A percentile compares a stretch with the other conserved stretches of the same genome.
Evolutionary conservation across 2,113 vertebrate genomes (phyloP).

Genomic region (human (Homo sapiens)): GRCh38 chr16:7142501-7143000

Average conservation of each 20-base stretch:
- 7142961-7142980: slow-evolving; percentile 69
- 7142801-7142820: background rate
- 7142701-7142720: background rate
- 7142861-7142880: background rate
- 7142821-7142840: background rate
- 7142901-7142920: background rate
- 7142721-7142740: background rate
- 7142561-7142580: background rate
- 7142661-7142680: background rate
- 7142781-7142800: background rate
- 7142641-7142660: background rate
- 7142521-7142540: rapidly evolving
- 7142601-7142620: background rate
- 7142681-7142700: background rate
- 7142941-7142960: slow-evolving; percentile 28
- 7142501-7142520: background rate
- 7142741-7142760: too few relatives aligned
- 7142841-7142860: background rate
- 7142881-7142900: background rate
- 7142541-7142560: background rate
- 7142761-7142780: background rate
- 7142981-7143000: slow-evolving; percentile 20
- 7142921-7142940: background rate
- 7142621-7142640: background rate
- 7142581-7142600: background rate